These are phyloP conservation scores for Drosophila nikananu DNA, from an alignment of 1,140 invertebrate species.

Conservation along the genomic window DNA sequence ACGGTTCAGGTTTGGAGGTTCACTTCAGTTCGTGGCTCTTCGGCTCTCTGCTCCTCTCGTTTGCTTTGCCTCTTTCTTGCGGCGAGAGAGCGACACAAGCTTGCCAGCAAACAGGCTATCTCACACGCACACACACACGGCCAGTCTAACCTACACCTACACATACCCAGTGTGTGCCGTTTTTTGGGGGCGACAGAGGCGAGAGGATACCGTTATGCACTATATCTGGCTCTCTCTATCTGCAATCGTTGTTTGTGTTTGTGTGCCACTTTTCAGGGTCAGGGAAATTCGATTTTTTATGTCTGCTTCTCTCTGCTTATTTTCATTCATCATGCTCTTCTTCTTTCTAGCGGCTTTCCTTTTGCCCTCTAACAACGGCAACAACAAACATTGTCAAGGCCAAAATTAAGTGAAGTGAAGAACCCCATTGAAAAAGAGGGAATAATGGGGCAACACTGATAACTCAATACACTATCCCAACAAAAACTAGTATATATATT, in stretches of 20 bases:
- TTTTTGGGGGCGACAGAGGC: conserved; percentile 43
- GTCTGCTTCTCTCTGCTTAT: conserved; percentile 17
- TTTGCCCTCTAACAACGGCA: conserved; percentile 17
- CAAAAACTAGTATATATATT: not conserved
- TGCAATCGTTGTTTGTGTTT: conserved; percentile 35
- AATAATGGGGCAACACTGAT: not conserved
- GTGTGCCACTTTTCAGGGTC: conserved; percentile 74
- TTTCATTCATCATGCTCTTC: conserved; percentile 19
- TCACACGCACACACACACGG: conserved; percentile 20
- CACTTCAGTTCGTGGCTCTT: conserved; percentile 38
- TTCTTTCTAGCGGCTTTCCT: conserved; percentile 39
- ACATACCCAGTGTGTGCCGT: conserved; percentile 12
- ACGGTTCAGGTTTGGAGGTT: conserved; percentile 40
- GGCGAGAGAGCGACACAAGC: conserved; percentile 47
- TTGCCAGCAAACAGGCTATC: conserved; percentile 48
- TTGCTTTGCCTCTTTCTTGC: conserved; percentile 9
- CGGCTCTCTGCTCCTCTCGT: conserved; percentile 10
- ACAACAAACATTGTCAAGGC: conserved; percentile 22
- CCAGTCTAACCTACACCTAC: conserved; percentile 5
- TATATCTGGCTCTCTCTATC: conserved; percentile 43
- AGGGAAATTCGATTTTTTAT: conserved; percentile 79
- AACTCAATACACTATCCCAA: not conserved
- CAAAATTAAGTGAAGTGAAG: conserved; percentile 4
- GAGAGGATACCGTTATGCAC: conserved; percentile 74
- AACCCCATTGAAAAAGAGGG: conserved; percentile 1